Base-by-base conservation (phyloP, 2,113 vertebrate genomes). In the Verasper variegatus region DNA sequence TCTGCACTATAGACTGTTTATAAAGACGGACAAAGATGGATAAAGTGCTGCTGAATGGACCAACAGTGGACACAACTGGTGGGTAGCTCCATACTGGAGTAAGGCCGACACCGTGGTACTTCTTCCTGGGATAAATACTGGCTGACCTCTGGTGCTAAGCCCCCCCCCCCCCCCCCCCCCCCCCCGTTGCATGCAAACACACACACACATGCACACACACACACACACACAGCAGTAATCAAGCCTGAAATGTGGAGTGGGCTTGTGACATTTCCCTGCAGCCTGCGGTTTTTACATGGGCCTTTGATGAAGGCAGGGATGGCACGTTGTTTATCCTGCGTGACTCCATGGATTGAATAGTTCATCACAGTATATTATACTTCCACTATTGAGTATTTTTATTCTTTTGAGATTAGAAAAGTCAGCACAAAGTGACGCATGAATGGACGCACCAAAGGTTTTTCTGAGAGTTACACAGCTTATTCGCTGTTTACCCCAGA, bases 191-290 rank as follows among this genome's bases (percentile, higher is more conserved):
- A 60, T 47, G 67, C 68, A 37, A 11, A 42, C 58, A 54, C 14
- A 17, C 68, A 58, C 70, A 26, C 58, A 45, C 4, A 27, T 3
- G 27, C 27, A 27, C 27, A 27, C 6, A 6, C 27, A 31, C 27
- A 31, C 27, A 31, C 40, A 55, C 56, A 54, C 66, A 78, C 51
- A 81, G 26, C 24, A 37, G 74, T 78, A 82, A 87, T 90, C 82
- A 87, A 80, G 58, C 31, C 58, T 64, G 67, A 64, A 86, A 78
- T 84, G 83, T 89, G 75, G 72, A 54, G 73, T 74, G 62, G 68
- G 60, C 76, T 57, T 18, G 89, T 90, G 85, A 84, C 84, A 89
- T 89, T 90, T 90, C 74, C 59, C 79, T 68, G 76, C 80, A 67
- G 68, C 65, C 57, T 84, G 86, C 82, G 78, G 67, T 68, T 87